These are phyloP conservation scores for Sussaba pulchella DNA, from an alignment of 2,888 invertebrate genomes.

Conservation along the genomic window DNA sequence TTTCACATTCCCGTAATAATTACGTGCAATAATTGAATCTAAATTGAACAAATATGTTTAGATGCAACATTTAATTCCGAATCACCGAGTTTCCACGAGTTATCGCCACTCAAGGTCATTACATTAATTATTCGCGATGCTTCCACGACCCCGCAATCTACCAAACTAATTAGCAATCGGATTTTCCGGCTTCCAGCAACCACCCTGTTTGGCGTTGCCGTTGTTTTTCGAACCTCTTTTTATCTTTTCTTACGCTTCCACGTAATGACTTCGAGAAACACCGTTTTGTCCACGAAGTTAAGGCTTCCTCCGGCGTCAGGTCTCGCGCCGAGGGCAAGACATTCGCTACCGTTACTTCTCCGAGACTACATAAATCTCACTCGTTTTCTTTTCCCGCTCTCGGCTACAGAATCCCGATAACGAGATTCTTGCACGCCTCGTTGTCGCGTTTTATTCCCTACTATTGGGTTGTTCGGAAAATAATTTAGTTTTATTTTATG, in stretches of 20 bases:
- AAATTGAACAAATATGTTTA: not conserved
- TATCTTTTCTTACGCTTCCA: slow-evolving; percentile 36
- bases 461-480: too few relatives aligned
- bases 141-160: not conserved
- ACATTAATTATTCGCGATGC: slow-evolving; percentile 41
- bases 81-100: not conserved
- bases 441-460: not conserved
- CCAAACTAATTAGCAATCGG: slow-evolving; percentile 57
- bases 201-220: not conserved
- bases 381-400: slow-evolving; percentile 42
- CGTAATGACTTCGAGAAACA: slow-evolving; percentile 46
- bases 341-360: slow-evolving; percentile 47
- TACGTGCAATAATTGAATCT: too few relatives aligned
- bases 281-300: slow-evolving; percentile 56
- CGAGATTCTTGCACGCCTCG: not conserved
- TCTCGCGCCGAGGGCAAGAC: slow-evolving; percentile 31
- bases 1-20: not conserved
- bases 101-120: slow-evolving; percentile 9
- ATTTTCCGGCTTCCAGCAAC: slow-evolving; percentile 47
- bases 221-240: slow-evolving; percentile 1
- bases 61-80: not conserved
- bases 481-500: too few relatives aligned
- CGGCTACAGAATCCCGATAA: not conserved
- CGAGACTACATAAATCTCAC: slow-evolving; percentile 60
- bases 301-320: slow-evolving; percentile 40